Percentiles rank a stretch among this genome's conserved stretches.
Conservation (phyloP, 2,113 vertebrate species). For the Synchiropus splendidus region DNA sequence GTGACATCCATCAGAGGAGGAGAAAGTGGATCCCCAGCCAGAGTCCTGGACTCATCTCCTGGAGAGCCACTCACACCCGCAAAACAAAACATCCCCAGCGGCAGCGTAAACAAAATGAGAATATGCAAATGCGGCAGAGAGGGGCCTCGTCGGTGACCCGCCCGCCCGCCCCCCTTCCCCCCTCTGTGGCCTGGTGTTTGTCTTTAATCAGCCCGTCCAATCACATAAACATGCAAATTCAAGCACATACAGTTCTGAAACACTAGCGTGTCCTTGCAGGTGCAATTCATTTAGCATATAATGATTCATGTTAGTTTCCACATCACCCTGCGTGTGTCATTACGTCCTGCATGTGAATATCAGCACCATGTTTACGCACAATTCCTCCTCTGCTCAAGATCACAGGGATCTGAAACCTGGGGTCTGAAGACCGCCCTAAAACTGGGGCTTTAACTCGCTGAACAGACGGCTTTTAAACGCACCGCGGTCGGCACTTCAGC, state of each 20-base stretch:
- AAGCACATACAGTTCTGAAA: not conserved
- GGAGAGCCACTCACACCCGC: not conserved
- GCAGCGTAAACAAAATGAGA: slow-evolving; percentile 9
- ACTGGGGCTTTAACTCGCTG: too few relatives aligned
- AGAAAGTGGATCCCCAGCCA: too few relatives aligned
- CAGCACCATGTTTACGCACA: not conserved
- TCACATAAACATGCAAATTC: slow-evolving; percentile 7
- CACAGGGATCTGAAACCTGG: too few relatives aligned
- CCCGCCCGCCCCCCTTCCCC: too few relatives aligned
- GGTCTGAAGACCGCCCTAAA: too few relatives aligned
- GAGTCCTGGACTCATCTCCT: too few relatives aligned
- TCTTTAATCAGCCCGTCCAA: not conserved
- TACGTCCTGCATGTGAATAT: not conserved
- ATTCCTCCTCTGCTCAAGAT: too few relatives aligned
- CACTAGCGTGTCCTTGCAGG: not conserved
- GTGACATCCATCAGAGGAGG: too few relatives aligned
- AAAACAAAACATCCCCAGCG: not conserved
- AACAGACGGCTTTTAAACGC: too few relatives aligned
- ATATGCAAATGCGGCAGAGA: slow-evolving; percentile 23
- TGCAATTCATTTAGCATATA: slow-evolving; percentile 8
- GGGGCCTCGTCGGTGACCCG: not conserved
- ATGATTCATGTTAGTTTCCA: not conserved
- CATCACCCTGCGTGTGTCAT: not conserved
- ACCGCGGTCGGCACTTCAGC: too few relatives aligned
- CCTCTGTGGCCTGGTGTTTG: not conserved